Conservation (phyloP, 2,113 vertebrate species). For the Formicarius rufipectus region DNA sequence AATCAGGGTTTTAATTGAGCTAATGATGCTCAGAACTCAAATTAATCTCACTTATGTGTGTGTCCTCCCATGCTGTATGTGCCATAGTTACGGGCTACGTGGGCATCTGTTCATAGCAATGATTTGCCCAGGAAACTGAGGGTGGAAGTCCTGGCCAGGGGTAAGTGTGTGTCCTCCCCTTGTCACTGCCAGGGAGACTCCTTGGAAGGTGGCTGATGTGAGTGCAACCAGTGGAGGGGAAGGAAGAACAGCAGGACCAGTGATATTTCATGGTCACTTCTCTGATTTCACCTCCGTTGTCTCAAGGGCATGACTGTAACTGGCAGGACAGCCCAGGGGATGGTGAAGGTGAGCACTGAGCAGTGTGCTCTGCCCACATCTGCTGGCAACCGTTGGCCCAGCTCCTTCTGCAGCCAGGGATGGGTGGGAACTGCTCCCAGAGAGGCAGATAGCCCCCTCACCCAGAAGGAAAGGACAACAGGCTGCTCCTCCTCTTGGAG, state of each 20-base stretch:
- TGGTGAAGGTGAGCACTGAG: not conserved
- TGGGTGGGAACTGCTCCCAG: not conserved
- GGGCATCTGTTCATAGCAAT: not conserved
- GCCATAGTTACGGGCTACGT: not conserved
- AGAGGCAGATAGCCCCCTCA: not conserved
- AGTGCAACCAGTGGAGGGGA: not conserved
- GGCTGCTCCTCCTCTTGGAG: not conserved
- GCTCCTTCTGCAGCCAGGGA: rapidly evolving
- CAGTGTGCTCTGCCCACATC: not conserved
- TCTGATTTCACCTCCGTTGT: not conserved
- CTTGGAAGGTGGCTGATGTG: not conserved
- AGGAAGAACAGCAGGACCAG: not conserved
- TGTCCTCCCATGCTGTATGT: conserved; percentile 14
- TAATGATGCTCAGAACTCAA: conserved; percentile 63
- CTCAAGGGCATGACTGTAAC: not conserved
- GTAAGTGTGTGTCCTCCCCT: not conserved
- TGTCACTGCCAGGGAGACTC: not conserved
- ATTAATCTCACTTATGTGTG: conserved; percentile 49
- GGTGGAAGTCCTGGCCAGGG: not conserved
- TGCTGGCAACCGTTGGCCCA: not conserved
- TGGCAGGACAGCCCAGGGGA: not conserved
- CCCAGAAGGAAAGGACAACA: not conserved
- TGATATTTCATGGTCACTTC: not conserved
- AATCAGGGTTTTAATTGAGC: conserved; percentile 55
- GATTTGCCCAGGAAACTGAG: not conserved